Conservation (phyloP, 2,797 vertebrate species). For the Rhodeus uyekii region DNA sequence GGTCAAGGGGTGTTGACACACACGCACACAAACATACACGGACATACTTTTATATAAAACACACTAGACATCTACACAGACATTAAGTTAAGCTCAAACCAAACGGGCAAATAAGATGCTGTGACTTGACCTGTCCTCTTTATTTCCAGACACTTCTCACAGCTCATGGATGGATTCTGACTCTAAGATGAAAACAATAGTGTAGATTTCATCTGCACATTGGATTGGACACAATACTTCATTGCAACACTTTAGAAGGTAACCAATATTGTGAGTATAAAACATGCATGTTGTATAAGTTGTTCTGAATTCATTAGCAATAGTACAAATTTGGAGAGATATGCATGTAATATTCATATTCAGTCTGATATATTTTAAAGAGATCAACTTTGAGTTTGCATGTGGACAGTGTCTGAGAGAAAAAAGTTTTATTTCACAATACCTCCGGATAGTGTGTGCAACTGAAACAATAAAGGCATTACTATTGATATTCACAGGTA, state of each 20-base stretch:
- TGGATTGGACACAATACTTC: background rate
- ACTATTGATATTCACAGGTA: too few species aligned
- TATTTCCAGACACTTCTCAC: background rate
- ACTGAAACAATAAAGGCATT: too few species aligned
- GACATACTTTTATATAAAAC: background rate
- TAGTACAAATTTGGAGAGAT: background rate
- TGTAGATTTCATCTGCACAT: background rate
- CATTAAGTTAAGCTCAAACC: background rate
- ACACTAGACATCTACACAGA: background rate
- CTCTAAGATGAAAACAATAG: background rate
- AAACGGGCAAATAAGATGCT: background rate
- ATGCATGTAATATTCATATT: background rate
- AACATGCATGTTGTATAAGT: background rate
- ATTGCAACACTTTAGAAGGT: background rate
- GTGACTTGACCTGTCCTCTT: background rate
- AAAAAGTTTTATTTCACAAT: too few species aligned
- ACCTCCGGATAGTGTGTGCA: too few species aligned
- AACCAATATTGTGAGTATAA: background rate
- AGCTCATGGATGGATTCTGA: background rate
- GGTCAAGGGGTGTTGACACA: slow-evolving; percentile 8
- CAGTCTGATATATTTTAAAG: background rate
- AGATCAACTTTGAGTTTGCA: background rate
- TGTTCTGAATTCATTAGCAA: background rate
- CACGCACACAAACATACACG: background rate
- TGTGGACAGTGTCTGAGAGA: background rate